phyloP scores from a whole-genome alignment of 2,797 vertebrate species.

The Amniataba percoides region DNA sequence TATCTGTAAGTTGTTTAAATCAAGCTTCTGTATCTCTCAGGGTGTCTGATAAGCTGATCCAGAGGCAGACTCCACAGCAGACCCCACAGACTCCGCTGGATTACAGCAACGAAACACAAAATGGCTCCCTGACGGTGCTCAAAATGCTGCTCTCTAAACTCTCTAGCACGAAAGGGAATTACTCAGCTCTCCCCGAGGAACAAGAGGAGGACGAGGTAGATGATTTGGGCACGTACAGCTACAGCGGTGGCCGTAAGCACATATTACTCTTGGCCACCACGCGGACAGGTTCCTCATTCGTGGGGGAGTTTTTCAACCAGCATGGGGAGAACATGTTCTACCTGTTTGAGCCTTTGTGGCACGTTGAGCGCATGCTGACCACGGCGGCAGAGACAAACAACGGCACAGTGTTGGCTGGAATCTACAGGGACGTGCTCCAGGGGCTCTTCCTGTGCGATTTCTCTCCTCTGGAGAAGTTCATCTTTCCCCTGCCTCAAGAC shows the following conservation, averaged over 20 bases:
- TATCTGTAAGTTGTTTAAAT: conserved; percentile 17
- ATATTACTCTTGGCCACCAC: conserved; percentile 96
- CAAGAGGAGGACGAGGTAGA: conserved; percentile 15
- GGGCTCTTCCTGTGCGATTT: conserved; percentile 94
- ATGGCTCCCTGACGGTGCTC: conserved; percentile 84
- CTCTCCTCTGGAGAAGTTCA: conserved; percentile 92
- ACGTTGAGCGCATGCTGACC: conserved; percentile 90
- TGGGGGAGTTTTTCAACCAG: conserved; percentile 98
- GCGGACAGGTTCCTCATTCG: conserved; percentile 95
- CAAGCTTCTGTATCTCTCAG: conserved; percentile 73
- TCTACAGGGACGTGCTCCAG: conserved; percentile 92
- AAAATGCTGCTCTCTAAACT: conserved; percentile 72
- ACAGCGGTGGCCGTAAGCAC: conserved; percentile 83
- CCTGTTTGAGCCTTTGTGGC: conserved; percentile 97
- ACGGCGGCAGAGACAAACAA: conserved; percentile 85
- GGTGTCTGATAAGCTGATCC: conserved; percentile 92
- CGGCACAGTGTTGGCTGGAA: conserved; percentile 84
- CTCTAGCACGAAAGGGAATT: conserved; percentile 76
- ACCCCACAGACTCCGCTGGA: conserved; percentile 85
- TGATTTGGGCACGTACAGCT: conserved; percentile 7
- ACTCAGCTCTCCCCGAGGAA: conserved; percentile 73
- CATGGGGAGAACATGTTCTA: conserved; percentile 95
- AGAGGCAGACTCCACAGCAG: conserved; percentile 84
- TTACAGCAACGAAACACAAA: conserved; percentile 81
- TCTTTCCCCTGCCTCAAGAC: conserved; percentile 87